Base-by-base conservation (phyloP, 2,888 invertebrate species). In the Dolomedes plantarius region DNA sequence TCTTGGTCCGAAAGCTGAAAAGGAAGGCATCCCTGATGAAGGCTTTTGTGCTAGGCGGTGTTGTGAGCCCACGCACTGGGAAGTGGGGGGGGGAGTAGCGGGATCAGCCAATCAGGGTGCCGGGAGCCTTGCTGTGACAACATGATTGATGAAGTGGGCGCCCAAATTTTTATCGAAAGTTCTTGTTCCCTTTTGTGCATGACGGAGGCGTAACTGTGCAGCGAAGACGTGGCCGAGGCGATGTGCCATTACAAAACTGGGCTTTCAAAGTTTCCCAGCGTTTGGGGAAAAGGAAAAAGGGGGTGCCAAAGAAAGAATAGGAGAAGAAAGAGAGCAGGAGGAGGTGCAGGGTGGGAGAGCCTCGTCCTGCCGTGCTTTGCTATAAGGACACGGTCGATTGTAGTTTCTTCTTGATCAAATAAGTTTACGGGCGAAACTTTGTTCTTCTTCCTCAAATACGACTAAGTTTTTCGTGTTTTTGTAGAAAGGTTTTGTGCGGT, bases 101-200 rank as follows among this genome's bases (percentile, higher is more conserved):
- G 86, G 77, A 74, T 87, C 81, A 81, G 76, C 87, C 81, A 87
- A 87, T 87, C 81, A 81, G 87, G 73, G 77, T 72, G 87, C 81
- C 73, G 73, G 81, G 87, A 87, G 87, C 87, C 87, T 81, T 78
- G 81, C 87, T 87, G 87, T 87, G 87, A 87, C 87, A 87, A 77
- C 77, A 87, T 87, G 87, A 87, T 87, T 87, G 87, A 87, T 87
- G 86, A 87, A 81, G 87, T 81, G 81, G 87, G 87, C 87, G 81
- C 81, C 87, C 73, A 87, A 87, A 87, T 87, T 87, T 87, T 87
- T 87, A 87, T 87, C 87, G 87, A 87, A 87, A 87, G 87, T 87
- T 87, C 87, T 87, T 87, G 87, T 87, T 87, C 87, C 73, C 77
- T 81, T 87, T 78, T 87, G 87, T 79, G 78, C 77, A 67, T 69